Percentiles rank a stretch among this genome's conserved stretches.
These are phyloP conservation scores for Adoxophyes honmai DNA, from an alignment of 1,140 invertebrate species.

Conservation along the genomic window DNA sequence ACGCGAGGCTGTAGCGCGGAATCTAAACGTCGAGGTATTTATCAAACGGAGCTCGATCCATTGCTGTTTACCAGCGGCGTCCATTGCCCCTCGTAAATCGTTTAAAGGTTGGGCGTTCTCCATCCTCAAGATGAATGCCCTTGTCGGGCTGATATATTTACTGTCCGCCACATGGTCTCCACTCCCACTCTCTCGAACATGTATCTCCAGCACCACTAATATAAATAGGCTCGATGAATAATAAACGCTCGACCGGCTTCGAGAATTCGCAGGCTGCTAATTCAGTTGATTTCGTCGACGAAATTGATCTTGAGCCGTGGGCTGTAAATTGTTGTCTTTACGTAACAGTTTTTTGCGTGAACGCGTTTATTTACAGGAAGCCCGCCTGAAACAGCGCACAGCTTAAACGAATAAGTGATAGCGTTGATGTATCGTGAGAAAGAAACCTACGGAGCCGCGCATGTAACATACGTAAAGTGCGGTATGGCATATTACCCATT, in stretches of 20 bases:
- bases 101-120: constrained; percentile 66
- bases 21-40: constrained; percentile 39
- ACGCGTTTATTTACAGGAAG: not conserved
- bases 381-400: constrained; percentile 16
- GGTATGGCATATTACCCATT: constrained; percentile 50
- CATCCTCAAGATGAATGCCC: constrained; percentile 66
- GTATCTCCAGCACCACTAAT: constrained; percentile 38
- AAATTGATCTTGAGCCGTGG: not conserved
- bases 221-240: constrained; percentile 38
- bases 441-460: constrained; percentile 13
- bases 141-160: constrained; percentile 67
- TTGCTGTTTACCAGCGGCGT: constrained; percentile 51
- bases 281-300: not conserved
- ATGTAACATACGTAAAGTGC: constrained; percentile 35
- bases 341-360: too few relatives aligned
- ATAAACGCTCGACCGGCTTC: constrained; percentile 21
- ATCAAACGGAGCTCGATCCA: constrained; percentile 41
- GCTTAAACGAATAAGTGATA: constrained; percentile 25
- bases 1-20: constrained; percentile 27
- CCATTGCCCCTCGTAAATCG: constrained; percentile 64
- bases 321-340: too few relatives aligned
- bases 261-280: not conserved
- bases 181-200: constrained; percentile 42
- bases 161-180: constrained; percentile 46
- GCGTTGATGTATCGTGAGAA: constrained; percentile 25